These are phyloP conservation scores for Caloenas nicobarica DNA, from an alignment of 2,113 vertebrate genomes.

Conservation along the genomic window DNA sequence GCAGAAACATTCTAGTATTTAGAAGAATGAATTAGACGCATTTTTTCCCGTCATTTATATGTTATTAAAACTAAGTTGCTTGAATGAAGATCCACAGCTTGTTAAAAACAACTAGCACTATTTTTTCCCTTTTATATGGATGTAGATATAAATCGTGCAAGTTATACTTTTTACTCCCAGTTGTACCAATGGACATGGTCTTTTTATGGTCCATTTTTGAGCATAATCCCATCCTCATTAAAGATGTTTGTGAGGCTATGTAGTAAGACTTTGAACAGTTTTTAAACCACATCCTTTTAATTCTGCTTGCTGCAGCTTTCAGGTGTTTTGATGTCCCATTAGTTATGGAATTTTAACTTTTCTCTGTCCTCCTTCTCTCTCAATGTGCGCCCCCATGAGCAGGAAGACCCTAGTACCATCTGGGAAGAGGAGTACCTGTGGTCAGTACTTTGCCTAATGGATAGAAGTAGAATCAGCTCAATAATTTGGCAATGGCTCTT, in stretches of 20 bases:
- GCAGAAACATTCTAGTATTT: neutral
- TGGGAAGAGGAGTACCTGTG: neutral
- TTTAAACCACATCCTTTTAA: neutral
- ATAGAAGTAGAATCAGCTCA: neutral
- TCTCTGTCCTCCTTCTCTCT: neutral
- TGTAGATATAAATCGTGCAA: neutral
- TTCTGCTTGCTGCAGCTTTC: neutral
- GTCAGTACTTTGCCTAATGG: neutral
- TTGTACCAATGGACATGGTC: neutral
- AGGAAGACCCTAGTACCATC: neutral
- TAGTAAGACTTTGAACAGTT: neutral
- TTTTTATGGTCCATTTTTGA: neutral
- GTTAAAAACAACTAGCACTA: neutral
- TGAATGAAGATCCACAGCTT: neutral
- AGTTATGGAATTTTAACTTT: neutral
- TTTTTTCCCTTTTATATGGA: neutral
- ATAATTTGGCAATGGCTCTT: accelerated
- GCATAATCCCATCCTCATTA: neutral
- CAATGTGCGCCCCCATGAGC: neutral
- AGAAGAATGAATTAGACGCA: neutral
- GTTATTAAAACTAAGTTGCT: neutral
- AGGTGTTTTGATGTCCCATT: neutral
- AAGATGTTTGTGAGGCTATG: neutral
- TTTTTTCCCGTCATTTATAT: neutral
- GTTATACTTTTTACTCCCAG: neutral